phyloP scores from a whole-genome alignment of 1,140 invertebrate genomes.

The Brachionus plicatilis region DNA sequence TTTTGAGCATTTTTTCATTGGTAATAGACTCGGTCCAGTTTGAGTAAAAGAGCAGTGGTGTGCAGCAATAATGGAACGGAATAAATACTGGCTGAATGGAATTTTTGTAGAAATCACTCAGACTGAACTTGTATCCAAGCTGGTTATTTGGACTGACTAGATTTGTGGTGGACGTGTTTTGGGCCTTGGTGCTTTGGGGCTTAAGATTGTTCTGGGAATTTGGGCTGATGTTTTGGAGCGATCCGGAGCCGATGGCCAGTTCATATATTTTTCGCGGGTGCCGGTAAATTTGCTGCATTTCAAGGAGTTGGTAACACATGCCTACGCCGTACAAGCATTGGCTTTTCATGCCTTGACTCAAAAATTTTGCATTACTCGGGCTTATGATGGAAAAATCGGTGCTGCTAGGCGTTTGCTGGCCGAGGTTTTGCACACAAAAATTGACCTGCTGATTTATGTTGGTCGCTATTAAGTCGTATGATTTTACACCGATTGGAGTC shows the following conservation, averaged over 20 bases:
- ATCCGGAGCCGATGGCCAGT: neutral
- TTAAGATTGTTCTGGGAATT: neutral
- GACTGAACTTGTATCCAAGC: neutral
- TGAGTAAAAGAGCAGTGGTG: neutral
- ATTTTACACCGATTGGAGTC: neutral
- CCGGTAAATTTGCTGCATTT: constrained; percentile 36
- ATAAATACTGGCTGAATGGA: constrained; percentile 18
- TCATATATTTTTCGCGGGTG: constrained; percentile 31
- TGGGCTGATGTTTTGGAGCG: neutral
- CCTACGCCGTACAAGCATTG: neutral
- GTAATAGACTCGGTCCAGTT: constrained; percentile 3
- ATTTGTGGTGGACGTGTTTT: neutral
- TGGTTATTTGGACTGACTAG: constrained; percentile 3
- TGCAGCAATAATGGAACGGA: constrained; percentile 34
- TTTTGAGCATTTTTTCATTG: constrained; percentile 13
- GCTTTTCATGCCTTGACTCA: neutral
- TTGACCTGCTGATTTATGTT: constrained; percentile 18
- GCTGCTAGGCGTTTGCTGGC: neutral
- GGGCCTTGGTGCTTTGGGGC: neutral
- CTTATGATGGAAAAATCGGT: neutral
- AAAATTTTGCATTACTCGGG: neutral
- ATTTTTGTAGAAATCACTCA: constrained; percentile 5
- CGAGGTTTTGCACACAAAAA: neutral
- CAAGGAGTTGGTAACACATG: neutral
- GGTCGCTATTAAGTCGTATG: neutral